These are phyloP conservation scores for Litocranius walleri DNA, from an alignment of 2,113 vertebrate genomes.

Conservation along the genomic window DNA sequence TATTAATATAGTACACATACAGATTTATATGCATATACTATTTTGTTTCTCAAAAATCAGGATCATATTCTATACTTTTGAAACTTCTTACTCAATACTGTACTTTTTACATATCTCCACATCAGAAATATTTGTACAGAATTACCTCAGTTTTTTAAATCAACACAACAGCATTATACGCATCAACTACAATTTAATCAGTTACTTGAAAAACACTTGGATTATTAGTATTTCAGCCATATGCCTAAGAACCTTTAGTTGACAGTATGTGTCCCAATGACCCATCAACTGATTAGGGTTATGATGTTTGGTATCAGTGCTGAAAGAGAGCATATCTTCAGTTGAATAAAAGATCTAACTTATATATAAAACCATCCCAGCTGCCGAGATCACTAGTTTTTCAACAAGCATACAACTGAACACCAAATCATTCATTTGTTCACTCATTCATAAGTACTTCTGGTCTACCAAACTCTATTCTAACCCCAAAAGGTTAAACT, in stretches of 20 bases:
- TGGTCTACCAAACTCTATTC: neutral
- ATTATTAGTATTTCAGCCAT: neutral
- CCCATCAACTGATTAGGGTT: neutral
- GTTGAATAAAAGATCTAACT: neutral
- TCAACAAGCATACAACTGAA: neutral
- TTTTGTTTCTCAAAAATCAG: neutral
- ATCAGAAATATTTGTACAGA: neutral
- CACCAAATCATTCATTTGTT: neutral
- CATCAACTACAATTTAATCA: neutral
- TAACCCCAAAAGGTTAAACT: neutral
- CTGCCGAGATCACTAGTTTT: neutral
- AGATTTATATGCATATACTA: neutral
- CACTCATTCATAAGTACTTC: neutral
- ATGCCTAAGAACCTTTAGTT: neutral
- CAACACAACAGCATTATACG: neutral
- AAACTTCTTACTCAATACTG: neutral
- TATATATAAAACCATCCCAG: neutral
- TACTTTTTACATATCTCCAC: neutral
- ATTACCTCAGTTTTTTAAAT: neutral
- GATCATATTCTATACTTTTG: neutral
- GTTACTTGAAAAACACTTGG: neutral
- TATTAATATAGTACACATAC: neutral
- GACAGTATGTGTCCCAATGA: neutral
- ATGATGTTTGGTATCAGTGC: neutral
- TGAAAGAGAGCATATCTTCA: neutral